Evolutionary conservation across 2,113 vertebrate genomes (phyloP), one percentile per base, ranked within the genome.

Genomic region (Hoplias malabaricus): DNA sequence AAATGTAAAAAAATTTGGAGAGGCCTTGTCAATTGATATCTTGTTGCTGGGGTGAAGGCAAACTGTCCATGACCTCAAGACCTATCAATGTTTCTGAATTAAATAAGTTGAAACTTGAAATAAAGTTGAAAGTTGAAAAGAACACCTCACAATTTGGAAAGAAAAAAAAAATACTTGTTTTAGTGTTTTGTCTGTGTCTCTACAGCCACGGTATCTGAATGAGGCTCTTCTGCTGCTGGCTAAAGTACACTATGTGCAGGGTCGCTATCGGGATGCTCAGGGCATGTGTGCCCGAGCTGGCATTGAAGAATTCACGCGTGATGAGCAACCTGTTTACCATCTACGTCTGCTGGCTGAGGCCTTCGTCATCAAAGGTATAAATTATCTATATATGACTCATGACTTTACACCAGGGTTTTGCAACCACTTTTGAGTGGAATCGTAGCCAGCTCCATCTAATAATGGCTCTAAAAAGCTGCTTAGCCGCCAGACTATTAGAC

Each of bases 221-320:
- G 98, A 99, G 90, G 93, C 95, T 72, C 92, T 99, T 87, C 89
- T 99, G 68, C 93, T 97, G 76, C 91, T 98, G 89, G 97, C 95
- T 75, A 99, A 99, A 85, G 93, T 99, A 83, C 92, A 98, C 87
- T 99, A 96, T 0, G 90, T 94, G 66, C 96, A 98, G 84, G 97
- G 96, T 48, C 93, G 92, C 1, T 97, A 95, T 88, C 88, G 96
- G 73, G 97, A 99, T 19, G 95, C 97, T 31, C 90, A 96, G 90
- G 98, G 98, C 80, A 98, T 99, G 97, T 99, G 98, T 13, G 96
- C 94, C 0, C 92, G 89, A 82, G 94, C 95, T 6, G 94, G 95
- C 42, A 92, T 99, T 19, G 98, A 99, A 56, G 94, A 96, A 75
- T 87, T 99, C 50, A 92, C 92, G 0, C 79, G 91, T 70, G 94